Evolutionary conservation across 2,113 vertebrate species (phyloP), one percentile per base, ranked within the genome.

Genomic region (Perognathus longimembris): DNA sequence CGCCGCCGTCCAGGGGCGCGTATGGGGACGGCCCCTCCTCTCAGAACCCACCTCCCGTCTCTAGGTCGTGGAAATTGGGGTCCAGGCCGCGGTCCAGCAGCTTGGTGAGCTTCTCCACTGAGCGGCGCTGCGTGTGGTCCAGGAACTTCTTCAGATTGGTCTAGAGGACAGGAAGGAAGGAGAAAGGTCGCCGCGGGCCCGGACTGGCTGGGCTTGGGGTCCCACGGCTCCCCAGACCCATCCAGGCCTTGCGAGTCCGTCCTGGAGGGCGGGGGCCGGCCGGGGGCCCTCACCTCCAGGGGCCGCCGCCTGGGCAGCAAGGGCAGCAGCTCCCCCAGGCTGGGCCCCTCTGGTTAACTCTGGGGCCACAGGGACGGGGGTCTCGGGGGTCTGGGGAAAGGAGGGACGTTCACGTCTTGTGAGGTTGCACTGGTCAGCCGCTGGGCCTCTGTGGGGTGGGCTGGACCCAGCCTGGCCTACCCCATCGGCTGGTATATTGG

Each of bases 51-150:
- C 99, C 99, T 94, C 99, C 99, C 0, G 97, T 99, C 30, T 99
- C 99, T 6, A 98, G 92, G 94, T 99, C 99, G 0, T 99, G 99
- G 95, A 99, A 99, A 94, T 99, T 99, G 20, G 99, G 99, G 89
- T 99, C 99, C 85, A 99, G 97, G 84, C 99, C 99, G 92, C 98
- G 98, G 63, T 99, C 99, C 97, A 99, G 86, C 98, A 99, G 97
- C 98, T 99, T 99, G 7, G 95, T 95, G 57, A 99, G 95, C 96
- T 99, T 99, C 94, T 99, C 99, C 96, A 99, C 97, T 26, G 99
- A 98, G 32, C 98, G 97, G 5, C 99, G 98, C 59, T 99, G 99
- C 61, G 99, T 94, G 12, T 99, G 98, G 91, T 99, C 99, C 99
- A 99, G 99, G 94, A 98, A 99, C 96, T 99, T 99, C 95, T 98